Evolutionary conservation across 2,113 vertebrate genomes (phyloP).

Genomic region (Synchiropus splendidus): DNA sequence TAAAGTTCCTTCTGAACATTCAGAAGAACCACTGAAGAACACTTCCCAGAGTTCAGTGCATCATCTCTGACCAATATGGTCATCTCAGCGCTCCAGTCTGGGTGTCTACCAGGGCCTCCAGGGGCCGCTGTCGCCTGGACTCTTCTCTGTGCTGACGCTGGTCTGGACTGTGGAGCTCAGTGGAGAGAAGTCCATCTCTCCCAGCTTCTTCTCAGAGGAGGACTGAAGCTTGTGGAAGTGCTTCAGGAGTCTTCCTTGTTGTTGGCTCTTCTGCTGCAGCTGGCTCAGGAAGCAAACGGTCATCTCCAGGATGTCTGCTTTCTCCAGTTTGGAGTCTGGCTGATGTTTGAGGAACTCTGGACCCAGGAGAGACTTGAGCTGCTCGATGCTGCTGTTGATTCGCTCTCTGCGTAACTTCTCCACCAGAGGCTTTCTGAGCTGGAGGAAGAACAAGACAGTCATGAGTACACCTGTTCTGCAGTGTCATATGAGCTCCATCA

Average conservation of each 20-base stretch:
- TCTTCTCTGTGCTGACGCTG: no score
- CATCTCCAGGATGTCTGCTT: slow-evolving; percentile 42
- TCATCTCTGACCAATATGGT: no score
- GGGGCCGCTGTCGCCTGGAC: slow-evolving; percentile 23
- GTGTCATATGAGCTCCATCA: no score
- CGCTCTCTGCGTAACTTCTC: slow-evolving; percentile 52
- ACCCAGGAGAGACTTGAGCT: slow-evolving; percentile 18
- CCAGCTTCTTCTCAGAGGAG: slow-evolving; percentile 11
- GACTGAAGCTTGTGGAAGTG: slow-evolving; percentile 21
- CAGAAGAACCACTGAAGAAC: no score
- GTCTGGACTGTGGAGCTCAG: slow-evolving; percentile 31
- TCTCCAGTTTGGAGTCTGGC: slow-evolving; percentile 18
- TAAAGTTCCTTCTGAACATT: no score
- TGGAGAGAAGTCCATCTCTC: not conserved
- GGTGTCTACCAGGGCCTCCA: slow-evolving; percentile 57
- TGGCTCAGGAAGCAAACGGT: slow-evolving; percentile 32
- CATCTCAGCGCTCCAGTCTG: not conserved
- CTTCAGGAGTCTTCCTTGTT: slow-evolving; percentile 18
- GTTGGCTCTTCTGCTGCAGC: slow-evolving; percentile 10
- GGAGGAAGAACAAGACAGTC: slow-evolving; percentile 5
- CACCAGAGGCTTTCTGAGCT: slow-evolving; percentile 47
- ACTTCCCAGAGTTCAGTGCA: no score
- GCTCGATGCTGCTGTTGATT: slow-evolving; percentile 23
- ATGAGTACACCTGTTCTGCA: slow-evolving; percentile 5
- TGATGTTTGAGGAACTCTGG: slow-evolving; percentile 9